Evolutionary conservation across 2,888 invertebrate genomes (phyloP).

Genomic region (Onthophagus sagittarius): DNA sequence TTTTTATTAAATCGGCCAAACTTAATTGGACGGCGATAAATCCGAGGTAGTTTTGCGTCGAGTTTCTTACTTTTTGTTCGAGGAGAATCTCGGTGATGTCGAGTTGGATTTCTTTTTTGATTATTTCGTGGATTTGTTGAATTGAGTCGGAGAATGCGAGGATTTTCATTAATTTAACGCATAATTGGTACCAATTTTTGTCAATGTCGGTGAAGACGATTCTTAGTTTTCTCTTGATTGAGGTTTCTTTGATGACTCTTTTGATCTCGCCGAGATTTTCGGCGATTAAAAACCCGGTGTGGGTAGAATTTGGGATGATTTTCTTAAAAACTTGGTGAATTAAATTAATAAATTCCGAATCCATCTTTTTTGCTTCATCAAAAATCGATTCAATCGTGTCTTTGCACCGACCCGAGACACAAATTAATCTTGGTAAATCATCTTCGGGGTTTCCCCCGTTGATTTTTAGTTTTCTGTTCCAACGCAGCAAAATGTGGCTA

Average conservation of each 20-base stretch:
- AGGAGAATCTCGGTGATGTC: slow-evolving; percentile 15
- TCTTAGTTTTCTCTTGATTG: neutral
- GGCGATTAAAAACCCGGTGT: slow-evolving; percentile 4
- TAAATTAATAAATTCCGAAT: slow-evolving; percentile 36
- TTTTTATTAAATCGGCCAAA: slow-evolving; percentile 50
- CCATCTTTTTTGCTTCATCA: slow-evolving; percentile 52
- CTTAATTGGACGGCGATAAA: slow-evolving; percentile 56
- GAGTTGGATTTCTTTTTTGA: slow-evolving; percentile 5
- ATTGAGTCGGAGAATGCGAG: slow-evolving; percentile 13
- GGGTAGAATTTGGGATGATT: neutral
- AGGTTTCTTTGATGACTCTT: neutral
- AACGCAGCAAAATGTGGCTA: slow-evolving; percentile 64
- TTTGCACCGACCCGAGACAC: slow-evolving; percentile 73
- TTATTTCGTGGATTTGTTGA: slow-evolving; percentile 15
- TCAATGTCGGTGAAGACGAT: slow-evolving; percentile 9
- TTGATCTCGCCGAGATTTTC: slow-evolving; percentile 2
- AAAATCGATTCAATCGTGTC: slow-evolving; percentile 64
- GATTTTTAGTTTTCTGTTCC: slow-evolving; percentile 56
- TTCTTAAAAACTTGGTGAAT: slow-evolving; percentile 30
- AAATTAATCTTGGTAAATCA: slow-evolving; percentile 67
- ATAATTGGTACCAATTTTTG: slow-evolving; percentile 4
- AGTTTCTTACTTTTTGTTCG: neutral
- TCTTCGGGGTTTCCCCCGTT: slow-evolving; percentile 62
- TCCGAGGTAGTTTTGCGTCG: slow-evolving; percentile 22
- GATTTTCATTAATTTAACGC: slow-evolving; percentile 4